A percentile compares a stretch with the other conserved stretches of the same genome.
Conservation (phyloP, 2,113 vertebrate genomes). For the Callopanchax toddi region DNA sequence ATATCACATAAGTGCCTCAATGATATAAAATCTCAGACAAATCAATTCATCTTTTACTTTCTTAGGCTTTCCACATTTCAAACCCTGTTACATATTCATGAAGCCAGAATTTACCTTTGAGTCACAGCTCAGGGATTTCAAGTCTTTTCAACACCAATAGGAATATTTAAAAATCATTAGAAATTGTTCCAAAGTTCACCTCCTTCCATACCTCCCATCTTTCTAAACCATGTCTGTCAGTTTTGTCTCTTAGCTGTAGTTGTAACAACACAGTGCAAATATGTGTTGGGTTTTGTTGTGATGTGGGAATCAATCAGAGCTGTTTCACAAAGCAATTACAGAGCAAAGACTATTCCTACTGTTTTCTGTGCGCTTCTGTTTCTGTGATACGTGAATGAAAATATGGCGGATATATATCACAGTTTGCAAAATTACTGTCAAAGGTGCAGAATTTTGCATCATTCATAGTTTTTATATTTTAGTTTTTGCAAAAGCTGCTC, state of each 20-base stretch:
- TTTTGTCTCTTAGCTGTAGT: neutral
- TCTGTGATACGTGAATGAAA: conserved; percentile 22
- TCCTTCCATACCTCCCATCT: neutral
- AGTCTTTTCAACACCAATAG: conserved; percentile 23
- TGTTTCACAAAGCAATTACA: neutral
- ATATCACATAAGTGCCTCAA: conserved; percentile 23
- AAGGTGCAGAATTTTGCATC: neutral
- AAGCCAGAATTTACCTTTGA: conserved; percentile 44
- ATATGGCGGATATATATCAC: neutral
- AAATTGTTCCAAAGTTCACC: conserved; percentile 22
- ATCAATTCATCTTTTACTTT: conserved; percentile 51
- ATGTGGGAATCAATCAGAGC: neutral
- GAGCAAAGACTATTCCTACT: neutral
- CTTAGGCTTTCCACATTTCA: conserved; percentile 49
- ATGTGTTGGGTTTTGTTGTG: neutral
- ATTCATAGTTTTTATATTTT: neutral
- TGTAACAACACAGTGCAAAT: neutral
- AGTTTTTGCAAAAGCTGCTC: neutral
- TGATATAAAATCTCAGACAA: conserved; percentile 44
- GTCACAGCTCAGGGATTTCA: conserved; percentile 45
- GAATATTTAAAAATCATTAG: conserved; percentile 49
- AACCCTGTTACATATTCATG: conserved; percentile 58
- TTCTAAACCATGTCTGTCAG: neutral
- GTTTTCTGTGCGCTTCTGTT: neutral
- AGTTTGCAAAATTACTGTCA: neutral